Conservation (phyloP, 2,113 vertebrate species). For the Anhinga rufa region DNA sequence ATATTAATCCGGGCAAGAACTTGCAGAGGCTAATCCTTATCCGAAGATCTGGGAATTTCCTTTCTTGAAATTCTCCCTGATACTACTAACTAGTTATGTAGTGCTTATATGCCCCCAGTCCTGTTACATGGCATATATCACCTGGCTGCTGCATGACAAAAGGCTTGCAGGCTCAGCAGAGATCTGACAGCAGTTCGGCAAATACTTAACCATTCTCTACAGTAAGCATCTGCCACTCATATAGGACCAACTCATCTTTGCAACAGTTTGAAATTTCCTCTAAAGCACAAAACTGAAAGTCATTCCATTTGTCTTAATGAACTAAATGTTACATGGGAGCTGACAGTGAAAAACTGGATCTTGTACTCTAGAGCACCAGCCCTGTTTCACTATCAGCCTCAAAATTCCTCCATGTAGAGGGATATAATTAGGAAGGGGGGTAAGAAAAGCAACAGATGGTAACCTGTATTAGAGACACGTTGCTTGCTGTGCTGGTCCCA, state of each 20-base stretch:
- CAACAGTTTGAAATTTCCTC: not conserved
- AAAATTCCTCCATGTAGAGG: not conserved
- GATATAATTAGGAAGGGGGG: not conserved
- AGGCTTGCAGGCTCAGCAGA: not conserved
- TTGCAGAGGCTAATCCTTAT: not conserved
- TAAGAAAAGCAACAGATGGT: not conserved
- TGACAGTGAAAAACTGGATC: not conserved
- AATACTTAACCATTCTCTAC: not conserved
- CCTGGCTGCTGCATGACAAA: not conserved
- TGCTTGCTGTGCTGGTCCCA: not conserved
- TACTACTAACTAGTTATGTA: not conserved
- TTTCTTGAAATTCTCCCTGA: not conserved
- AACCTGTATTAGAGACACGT: not conserved
- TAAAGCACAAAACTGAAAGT: not conserved
- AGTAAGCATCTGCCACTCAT: not conserved
- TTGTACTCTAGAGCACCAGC: not conserved
- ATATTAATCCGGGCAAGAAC: not conserved
- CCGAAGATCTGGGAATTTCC: slow-evolving; percentile 7
- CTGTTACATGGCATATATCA: not conserved
- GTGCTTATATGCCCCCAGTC: not conserved
- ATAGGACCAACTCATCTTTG: not conserved
- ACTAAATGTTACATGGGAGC: not conserved
- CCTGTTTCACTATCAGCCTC: not conserved
- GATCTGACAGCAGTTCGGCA: not conserved
- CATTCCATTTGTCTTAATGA: not conserved